Conservation (phyloP, 2,888 invertebrate genomes). For the Trisateles emortualis region DNA sequence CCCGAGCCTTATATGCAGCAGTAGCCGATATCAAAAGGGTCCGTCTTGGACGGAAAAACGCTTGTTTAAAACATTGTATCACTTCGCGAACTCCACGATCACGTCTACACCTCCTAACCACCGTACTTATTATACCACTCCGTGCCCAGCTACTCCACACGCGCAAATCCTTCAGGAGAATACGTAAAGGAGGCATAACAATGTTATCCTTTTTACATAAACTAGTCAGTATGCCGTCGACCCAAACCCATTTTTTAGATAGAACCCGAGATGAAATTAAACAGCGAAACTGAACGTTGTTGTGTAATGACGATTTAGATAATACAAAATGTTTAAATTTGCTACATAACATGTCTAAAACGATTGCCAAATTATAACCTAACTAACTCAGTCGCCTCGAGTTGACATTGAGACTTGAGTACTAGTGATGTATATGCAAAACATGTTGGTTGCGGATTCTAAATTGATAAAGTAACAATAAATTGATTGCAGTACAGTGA, state of each 20-base stretch:
- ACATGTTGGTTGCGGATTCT: background rate
- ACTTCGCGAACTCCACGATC: constrained; percentile 74
- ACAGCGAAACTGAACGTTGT: constrained; percentile 52
- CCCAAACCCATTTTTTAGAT: constrained; percentile 57
- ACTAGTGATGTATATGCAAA: constrained; percentile 14
- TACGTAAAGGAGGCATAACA: constrained; percentile 66
- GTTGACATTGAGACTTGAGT: constrained; percentile 30
- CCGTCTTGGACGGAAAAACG: constrained; percentile 67
- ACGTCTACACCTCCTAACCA: constrained; percentile 69
- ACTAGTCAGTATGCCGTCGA: constrained; percentile 49
- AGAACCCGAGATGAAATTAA: constrained; percentile 50
- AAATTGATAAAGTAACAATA: too few relatives aligned
- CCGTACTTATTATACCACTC: constrained; percentile 63
- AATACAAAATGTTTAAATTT: constrained; percentile 64
- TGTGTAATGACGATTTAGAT: constrained; percentile 49
- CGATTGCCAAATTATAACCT: constrained; percentile 75
- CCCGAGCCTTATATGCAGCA: constrained; percentile 68
- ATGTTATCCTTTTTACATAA: constrained; percentile 45
- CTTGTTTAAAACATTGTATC: constrained; percentile 70
- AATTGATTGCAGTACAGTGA: too few relatives aligned
- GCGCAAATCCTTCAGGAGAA: constrained; percentile 70
- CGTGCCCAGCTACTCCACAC: constrained; percentile 74
- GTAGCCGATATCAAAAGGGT: constrained; percentile 74
- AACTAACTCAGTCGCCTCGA: constrained; percentile 27
- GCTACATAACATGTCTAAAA: constrained; percentile 69